Base-by-base conservation (phyloP, 2,113 vertebrate genomes). In the Phocoena sinus region DNA sequence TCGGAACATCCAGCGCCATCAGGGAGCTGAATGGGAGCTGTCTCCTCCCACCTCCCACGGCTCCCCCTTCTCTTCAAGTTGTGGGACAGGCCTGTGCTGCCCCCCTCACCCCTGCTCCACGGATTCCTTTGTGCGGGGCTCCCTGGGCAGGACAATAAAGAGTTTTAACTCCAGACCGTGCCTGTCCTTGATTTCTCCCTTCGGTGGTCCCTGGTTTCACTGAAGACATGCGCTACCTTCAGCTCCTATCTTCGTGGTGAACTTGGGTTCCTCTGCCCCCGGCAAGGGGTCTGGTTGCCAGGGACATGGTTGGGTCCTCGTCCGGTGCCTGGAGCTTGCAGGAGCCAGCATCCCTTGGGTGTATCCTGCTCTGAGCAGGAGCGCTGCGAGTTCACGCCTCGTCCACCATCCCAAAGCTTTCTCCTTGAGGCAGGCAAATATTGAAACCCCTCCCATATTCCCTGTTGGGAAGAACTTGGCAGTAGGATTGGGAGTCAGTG, bases 61-160 rank as follows among this genome's bases (percentile, higher is more conserved):
- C 44, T 44, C 68, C 86, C 56, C 41, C 70, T 76, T 90, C n/a
- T 58, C 81, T 77, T 36, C 18, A 31, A 2, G 41, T 80, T 62
- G n/a, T 65, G 26, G 80, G 23, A 77, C 17, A 67, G 67, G 15
- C 70, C 31, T 12, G 33, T 80, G 95, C 83, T 13, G 63, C 33
- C 82, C 23, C 1, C 60, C 83, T 65, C 13, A 9, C 53, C 73
- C 38, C 81, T 62, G 67, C 76, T 38, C 70, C 53, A 5, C 0
- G 8, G 74, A 60, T 53, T 86, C 94, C 91, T 82, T 28, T 77
- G 79, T 53, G 31, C 3, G 13, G 93, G 81, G 62, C 79, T 93
- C 44, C 71, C 82, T 83, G 83, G 67, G 41, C 50, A 82, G 89
- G 86, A 92, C 63, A 97, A 93, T 98, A 98, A 98, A 98, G 77